A percentile compares a stretch with the other conserved stretches of the same genome.
Evolutionary conservation across 2,888 invertebrate genomes (phyloP).

Genomic region (Asteroscopus sphinx): DNA sequence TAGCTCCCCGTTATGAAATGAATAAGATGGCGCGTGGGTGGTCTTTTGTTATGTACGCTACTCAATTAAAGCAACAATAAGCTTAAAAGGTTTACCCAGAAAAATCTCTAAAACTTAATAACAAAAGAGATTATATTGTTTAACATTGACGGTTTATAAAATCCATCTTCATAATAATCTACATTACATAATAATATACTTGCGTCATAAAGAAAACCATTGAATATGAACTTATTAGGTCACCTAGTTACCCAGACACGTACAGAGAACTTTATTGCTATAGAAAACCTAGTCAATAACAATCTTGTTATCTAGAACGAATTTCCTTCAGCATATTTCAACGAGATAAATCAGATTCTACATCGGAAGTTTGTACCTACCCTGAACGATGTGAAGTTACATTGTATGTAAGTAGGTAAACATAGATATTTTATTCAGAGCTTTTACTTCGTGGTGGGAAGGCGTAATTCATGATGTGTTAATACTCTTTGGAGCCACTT

Average conservation of each 20-base stretch:
- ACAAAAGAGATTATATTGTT: neutral
- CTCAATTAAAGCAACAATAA: constrained; percentile 27
- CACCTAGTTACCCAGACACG: constrained; percentile 15
- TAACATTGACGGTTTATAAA: neutral
- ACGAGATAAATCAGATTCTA: constrained; percentile 43
- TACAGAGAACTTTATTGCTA: too few relatives aligned
- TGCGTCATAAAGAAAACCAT: too few relatives aligned
- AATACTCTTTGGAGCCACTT: constrained; percentile 37
- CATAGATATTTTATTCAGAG: constrained; percentile 44
- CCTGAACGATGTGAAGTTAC: neutral
- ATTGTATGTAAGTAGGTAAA: constrained; percentile 5
- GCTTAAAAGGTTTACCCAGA: neutral
- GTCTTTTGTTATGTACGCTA: constrained; percentile 18
- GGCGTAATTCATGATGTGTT: constrained; percentile 40
- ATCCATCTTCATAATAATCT: neutral
- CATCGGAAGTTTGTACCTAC: constrained; percentile 39
- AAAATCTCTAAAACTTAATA: constrained; percentile 1
- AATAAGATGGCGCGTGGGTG: constrained; percentile 35
- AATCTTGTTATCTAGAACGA: constrained; percentile 38
- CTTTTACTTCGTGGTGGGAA: constrained; percentile 37
- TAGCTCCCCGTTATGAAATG: constrained; percentile 37
- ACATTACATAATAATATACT: too few relatives aligned
- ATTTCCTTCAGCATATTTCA: constrained; percentile 36
- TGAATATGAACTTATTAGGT: constrained; percentile 5
- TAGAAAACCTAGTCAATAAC: constrained; percentile 18